A percentile compares a stretch with the other conserved stretches of the same genome.
Evolutionary conservation across 2,888 invertebrate genomes (phyloP).

Genomic region (Ochropacha duplaris): DNA sequence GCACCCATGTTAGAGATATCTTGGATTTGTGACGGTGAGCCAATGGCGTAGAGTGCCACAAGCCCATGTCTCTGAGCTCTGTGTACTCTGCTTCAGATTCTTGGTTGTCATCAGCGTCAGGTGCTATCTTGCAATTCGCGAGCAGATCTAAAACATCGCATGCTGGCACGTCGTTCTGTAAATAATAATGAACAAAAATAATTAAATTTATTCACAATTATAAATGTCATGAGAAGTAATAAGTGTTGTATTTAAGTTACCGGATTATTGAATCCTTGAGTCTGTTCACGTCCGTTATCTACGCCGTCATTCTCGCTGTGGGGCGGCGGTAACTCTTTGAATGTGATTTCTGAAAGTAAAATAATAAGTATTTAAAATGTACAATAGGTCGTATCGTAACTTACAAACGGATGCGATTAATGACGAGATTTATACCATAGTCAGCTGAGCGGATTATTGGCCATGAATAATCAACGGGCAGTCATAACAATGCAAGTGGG

Average conservation of each 20-base stretch:
- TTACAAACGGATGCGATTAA: slow-evolving; percentile 42
- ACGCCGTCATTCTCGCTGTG: slow-evolving; percentile 62
- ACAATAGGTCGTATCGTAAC: slow-evolving; percentile 56
- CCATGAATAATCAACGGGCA: slow-evolving; percentile 48
- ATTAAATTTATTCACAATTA: slow-evolving; percentile 4
- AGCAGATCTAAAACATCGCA: slow-evolving; percentile 70
- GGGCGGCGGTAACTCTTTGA: slow-evolving; percentile 72
- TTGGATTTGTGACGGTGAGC: slow-evolving; percentile 82
- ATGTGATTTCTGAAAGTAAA: slow-evolving; percentile 63
- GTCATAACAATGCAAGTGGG: slow-evolving; percentile 54
- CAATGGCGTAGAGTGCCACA: slow-evolving; percentile 77
- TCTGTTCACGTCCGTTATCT: slow-evolving; percentile 32
- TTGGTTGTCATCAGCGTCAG: slow-evolving; percentile 38
- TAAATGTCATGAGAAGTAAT: too few species aligned
- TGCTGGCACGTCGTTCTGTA: slow-evolving; percentile 49
- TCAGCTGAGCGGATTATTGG: slow-evolving; percentile 59
- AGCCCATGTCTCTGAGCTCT: slow-evolving; percentile 75
- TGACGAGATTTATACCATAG: slow-evolving; percentile 53
- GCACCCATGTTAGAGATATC: slow-evolving; percentile 89
- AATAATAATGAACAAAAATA: slow-evolving; percentile 21
- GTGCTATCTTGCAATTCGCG: slow-evolving; percentile 62
- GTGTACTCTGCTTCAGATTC: slow-evolving; percentile 66
- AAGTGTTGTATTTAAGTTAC: slow-evolving; percentile 30
- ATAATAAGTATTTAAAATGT: slow-evolving; percentile 44
- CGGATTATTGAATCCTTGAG: slow-evolving; percentile 39